A percentile compares a stretch with the other conserved stretches of the same genome.
Evolutionary conservation across 2,888 invertebrate genomes (phyloP).

Genomic region (Lucinisca nassula): DNA sequence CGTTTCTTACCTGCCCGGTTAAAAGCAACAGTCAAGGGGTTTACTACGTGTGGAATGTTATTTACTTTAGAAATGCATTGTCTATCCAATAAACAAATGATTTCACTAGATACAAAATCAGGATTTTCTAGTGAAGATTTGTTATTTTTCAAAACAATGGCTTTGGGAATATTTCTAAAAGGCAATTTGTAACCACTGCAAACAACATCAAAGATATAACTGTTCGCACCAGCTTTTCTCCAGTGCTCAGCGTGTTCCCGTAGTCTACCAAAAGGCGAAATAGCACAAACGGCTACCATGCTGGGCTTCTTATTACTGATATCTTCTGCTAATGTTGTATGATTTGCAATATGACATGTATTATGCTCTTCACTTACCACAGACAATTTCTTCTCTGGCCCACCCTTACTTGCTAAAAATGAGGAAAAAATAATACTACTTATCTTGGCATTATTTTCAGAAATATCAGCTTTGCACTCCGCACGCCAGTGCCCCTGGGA

Average conservation of each 20-base stretch:
- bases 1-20: constrained; percentile 26
- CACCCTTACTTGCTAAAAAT: not conserved
- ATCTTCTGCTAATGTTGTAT: constrained; percentile 21
- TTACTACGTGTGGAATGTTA: constrained; percentile 21
- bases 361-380: not conserved
- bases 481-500: not conserved
- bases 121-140: constrained; percentile 26
- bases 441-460: not conserved
- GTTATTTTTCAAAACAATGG: constrained; percentile 31
- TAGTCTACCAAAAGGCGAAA: not conserved
- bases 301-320: not conserved
- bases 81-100: constrained; percentile 13
- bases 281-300: too few relatives aligned
- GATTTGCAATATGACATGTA: not conserved
- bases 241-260: not conserved
- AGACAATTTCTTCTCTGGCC: not conserved
- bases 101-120: constrained; percentile 30
- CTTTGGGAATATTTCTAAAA: constrained; percentile 18
- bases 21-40: constrained; percentile 43
- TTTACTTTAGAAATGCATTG: constrained; percentile 22
- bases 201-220: not conserved
- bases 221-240: not conserved
- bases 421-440: not conserved
- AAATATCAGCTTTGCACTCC: not conserved
- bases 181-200: constrained; percentile 30